Conservation (phyloP, 2,113 vertebrate genomes). For the Centropus bengalensis region DNA sequence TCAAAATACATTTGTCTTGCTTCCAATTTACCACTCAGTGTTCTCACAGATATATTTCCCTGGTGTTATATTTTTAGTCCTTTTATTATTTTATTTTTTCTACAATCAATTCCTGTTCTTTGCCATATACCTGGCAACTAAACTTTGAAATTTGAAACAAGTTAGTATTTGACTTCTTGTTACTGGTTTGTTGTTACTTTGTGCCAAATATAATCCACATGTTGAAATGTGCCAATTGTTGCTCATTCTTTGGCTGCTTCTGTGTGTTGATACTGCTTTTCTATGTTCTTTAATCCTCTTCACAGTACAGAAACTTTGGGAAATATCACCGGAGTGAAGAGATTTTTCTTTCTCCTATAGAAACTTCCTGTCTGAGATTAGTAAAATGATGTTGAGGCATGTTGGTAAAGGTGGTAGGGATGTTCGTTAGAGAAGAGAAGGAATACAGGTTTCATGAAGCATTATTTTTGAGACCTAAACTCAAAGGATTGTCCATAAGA, state of each 20-base stretch:
- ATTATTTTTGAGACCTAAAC: not conserved
- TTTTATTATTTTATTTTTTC: not conserved
- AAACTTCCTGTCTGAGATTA: not conserved
- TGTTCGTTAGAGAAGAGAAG: not conserved
- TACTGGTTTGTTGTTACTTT: not conserved
- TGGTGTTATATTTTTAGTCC: not conserved
- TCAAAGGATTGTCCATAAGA: not conserved
- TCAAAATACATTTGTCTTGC: not conserved
- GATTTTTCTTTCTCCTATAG: not conserved
- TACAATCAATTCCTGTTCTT: not conserved
- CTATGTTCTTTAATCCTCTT: not conserved
- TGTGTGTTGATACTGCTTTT: not conserved
- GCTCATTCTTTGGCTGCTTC: not conserved
- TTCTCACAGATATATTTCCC: not conserved
- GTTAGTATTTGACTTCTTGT: not conserved
- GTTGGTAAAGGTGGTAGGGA: not conserved
- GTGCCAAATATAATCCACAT: not conserved
- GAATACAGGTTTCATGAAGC: not conserved
- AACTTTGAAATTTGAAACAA: not conserved
- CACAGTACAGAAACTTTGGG: not conserved
- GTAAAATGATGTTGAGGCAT: not conserved
- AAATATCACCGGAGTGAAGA: not conserved
- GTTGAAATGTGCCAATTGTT: not conserved
- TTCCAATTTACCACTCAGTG: not conserved
- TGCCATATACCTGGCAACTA: not conserved